These are phyloP conservation scores for Hydraecia micacea DNA, from an alignment of 2,888 invertebrate genomes.

Conservation along the genomic window DNA sequence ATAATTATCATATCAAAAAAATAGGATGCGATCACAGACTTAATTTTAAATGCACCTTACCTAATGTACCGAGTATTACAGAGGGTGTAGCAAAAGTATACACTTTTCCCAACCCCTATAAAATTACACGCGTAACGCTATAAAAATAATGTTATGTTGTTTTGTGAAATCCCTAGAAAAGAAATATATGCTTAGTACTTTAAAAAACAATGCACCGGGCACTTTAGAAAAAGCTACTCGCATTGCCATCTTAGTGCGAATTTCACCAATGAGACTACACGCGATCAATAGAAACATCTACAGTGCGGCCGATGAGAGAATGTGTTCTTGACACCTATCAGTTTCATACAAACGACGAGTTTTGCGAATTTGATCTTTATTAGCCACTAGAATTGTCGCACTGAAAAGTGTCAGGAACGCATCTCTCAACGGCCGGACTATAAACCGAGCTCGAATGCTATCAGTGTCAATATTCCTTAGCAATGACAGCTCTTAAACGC, in stretches of 20 bases:
- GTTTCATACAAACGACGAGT: not conserved
- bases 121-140: constrained; percentile 27
- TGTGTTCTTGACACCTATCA: no score
- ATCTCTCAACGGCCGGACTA: not conserved
- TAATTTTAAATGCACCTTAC: not conserved
- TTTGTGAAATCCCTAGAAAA: not conserved
- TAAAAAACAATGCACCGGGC: not conserved
- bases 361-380: not conserved
- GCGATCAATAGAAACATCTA: not conserved
- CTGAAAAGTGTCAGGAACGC: not conserved
- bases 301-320: no score
- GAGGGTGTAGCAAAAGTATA: not conserved
- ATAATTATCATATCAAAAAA: not conserved
- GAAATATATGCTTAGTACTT: constrained; percentile 4
- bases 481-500: not conserved
- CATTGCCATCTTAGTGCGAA: not conserved
- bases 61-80: not conserved
- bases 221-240: not conserved
- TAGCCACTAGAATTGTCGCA: not conserved
- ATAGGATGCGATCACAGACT: not conserved
- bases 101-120: constrained; percentile 8
- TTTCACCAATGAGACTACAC: not conserved
- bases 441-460: not conserved
- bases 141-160: constrained; percentile 13
- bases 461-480: not conserved